Base-by-base conservation (phyloP, 2,888 invertebrate genomes). In the Octodonta nipae region DNA sequence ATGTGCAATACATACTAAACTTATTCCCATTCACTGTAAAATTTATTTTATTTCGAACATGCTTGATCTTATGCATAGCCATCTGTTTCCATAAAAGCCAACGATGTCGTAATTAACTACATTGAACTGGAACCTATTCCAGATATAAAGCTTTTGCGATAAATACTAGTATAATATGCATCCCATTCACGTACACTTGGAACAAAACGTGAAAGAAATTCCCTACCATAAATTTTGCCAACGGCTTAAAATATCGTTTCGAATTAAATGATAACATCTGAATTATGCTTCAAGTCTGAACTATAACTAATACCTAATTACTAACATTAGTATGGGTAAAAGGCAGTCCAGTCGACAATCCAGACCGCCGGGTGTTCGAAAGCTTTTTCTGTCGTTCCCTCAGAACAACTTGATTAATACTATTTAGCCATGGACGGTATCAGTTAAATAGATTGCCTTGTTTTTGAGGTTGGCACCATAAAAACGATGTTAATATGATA, bases 371-470 rank as follows among this genome's bases (percentile, higher is more conserved):
- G 37, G 40, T 37, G 35, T 37, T 33, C 37, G 33, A 28, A 33
- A 15, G 41, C 37, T 43, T 43, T 42, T 40, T 42, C 35, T 16
- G 28, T 13, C 13, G 15, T 28, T 37, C 41, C 39, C 50, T 13
- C 13, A 50, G 47, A 54, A 44, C 49, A 47, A 45, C 50, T 51
- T 55, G 54, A 55, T 54, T 52, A 53, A 55, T 53, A 51, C 51
- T 51, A 45, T 49, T 51, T 50, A 44, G 51, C 46, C 38, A 30
- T 35, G 37, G 37, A 43, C 42, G 44, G 48, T 49, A 47, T 46
- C 45, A 49, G 49, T 47, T 50, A 46, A 42, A 44, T 42, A 49
- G 52, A 53, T 51, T 52, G 52, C 48, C 50, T 45, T 45, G 51
- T 55, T 54, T 55, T 53, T 54, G 53, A n/a, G n/a, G n/a, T n/a